Evolutionary conservation across 2,797 vertebrate species (phyloP).

Genomic region (Ambastaia sidthimunki): DNA sequence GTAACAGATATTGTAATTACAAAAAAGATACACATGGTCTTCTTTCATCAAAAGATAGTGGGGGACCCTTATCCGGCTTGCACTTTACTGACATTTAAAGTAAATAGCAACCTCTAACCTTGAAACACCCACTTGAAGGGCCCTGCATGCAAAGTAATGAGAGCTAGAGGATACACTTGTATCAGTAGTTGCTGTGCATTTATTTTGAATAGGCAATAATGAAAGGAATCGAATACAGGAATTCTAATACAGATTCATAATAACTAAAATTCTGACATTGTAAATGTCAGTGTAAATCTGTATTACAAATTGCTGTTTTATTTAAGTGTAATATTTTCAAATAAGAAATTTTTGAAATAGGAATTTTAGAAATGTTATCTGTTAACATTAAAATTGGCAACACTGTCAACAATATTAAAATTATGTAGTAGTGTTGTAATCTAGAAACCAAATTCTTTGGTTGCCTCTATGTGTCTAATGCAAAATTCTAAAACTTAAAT

Average conservation of each 20-base stretch:
- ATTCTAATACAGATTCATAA: neutral
- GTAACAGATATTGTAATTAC: neutral
- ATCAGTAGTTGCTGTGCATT: constrained; percentile 2
- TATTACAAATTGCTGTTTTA: too few species aligned
- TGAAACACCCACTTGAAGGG: constrained; percentile 1
- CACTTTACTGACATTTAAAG: constrained; percentile 27
- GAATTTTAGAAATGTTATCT: too few species aligned
- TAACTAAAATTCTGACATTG: too few species aligned
- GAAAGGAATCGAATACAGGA: constrained; percentile 19
- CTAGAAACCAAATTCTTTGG: too few species aligned
- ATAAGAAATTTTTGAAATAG: too few species aligned
- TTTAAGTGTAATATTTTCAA: too few species aligned
- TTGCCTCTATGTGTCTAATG: too few species aligned
- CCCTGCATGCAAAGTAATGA: neutral
- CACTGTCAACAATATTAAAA: too few species aligned
- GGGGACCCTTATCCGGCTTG: neutral
- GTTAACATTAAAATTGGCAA: too few species aligned
- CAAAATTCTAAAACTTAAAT: too few species aligned
- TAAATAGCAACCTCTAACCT: constrained; percentile 22
- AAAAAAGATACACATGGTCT: neutral
- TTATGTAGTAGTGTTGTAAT: too few species aligned
- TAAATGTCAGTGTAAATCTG: too few species aligned
- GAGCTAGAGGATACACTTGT: neutral
- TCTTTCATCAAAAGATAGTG: neutral
- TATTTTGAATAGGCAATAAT: constrained; percentile 5